A percentile compares a stretch with the other conserved stretches of the same genome.
Evolutionary conservation across 2,888 invertebrate species (phyloP).

Genomic region (Harpagoxenus sublaevis): DNA sequence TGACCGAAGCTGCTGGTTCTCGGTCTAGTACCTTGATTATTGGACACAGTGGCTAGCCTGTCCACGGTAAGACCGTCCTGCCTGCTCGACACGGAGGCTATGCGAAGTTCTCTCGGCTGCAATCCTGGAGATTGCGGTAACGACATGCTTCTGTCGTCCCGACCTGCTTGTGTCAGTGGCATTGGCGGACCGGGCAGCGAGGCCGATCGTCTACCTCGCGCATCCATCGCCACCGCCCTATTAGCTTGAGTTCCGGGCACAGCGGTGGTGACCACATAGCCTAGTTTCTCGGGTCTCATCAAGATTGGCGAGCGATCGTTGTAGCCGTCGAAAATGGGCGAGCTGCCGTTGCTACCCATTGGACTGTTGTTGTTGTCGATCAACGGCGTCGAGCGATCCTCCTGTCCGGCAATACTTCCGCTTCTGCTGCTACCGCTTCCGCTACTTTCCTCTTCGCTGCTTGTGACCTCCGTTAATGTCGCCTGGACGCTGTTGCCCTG

Average conservation of each 20-base stretch:
- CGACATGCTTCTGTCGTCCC: conserved; percentile 83
- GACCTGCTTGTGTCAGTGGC: conserved; percentile 76
- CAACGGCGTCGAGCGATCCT: conserved; percentile 83
- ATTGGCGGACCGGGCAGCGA: conserved; percentile 77
- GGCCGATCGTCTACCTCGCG: conserved; percentile 84
- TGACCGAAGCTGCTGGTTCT: conserved; percentile 82
- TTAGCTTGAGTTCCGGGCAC: conserved; percentile 71
- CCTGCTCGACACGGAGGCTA: conserved; percentile 72
- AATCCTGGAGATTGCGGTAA: conserved; percentile 82
- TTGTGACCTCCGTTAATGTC: conserved; percentile 82
- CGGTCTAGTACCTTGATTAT: conserved; percentile 75
- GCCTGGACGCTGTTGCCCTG: conserved; percentile 72
- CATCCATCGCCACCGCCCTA: conserved; percentile 62
- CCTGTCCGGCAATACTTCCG: conserved; percentile 83
- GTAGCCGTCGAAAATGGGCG: conserved; percentile 81
- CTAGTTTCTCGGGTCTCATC: conserved; percentile 82
- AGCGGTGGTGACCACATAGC: conserved; percentile 76
- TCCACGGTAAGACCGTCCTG: conserved; percentile 74
- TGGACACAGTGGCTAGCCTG: conserved; percentile 65
- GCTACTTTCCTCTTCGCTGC: conserved; percentile 81
- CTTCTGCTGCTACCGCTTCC: conserved; percentile 81
- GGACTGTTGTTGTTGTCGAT: conserved; percentile 82
- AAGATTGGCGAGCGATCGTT: conserved; percentile 82
- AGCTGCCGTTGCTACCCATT: conserved; percentile 81
- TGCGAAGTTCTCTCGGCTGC: conserved; percentile 77